Percentiles rank a stretch among this genome's conserved stretches.
Conservation (phyloP, 2,113 vertebrate genomes). For the Agelaius tricolor region DNA sequence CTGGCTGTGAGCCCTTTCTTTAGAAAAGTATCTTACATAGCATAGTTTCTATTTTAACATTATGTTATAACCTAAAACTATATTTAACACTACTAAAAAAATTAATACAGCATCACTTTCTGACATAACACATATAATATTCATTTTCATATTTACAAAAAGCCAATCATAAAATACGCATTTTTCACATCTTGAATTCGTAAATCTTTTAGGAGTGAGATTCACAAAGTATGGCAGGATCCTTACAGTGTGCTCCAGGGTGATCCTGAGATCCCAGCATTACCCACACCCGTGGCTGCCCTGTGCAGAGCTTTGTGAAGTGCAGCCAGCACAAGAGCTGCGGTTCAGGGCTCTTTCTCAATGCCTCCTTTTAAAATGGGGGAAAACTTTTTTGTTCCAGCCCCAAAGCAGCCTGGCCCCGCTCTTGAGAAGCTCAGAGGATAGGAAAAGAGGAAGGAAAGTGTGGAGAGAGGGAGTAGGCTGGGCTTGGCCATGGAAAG, state of each 20-base stretch:
- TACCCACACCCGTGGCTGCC: fast-evolving
- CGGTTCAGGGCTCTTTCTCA: neutral
- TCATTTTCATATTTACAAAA: too few relatives aligned
- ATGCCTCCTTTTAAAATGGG: neutral
- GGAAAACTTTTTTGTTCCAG: neutral
- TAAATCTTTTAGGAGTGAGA: neutral
- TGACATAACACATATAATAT: too few relatives aligned
- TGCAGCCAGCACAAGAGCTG: neutral
- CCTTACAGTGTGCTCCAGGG: neutral
- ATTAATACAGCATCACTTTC: too few relatives aligned
- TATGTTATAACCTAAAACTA: too few relatives aligned
- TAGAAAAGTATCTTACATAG: too few relatives aligned
- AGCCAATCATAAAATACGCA: too few relatives aligned
- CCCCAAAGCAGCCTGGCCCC: neutral
- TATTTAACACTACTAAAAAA: too few relatives aligned
- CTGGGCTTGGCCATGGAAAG: neutral
- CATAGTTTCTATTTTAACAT: too few relatives aligned
- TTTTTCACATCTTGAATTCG: too few relatives aligned
- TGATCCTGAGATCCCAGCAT: neutral
- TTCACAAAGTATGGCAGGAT: fast-evolving
- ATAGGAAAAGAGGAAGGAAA: neutral
- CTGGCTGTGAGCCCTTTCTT: too few relatives aligned
- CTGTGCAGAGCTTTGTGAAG: neutral
- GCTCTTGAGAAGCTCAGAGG: neutral
- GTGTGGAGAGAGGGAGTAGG: neutral